Percentiles rank a stretch among this genome's conserved stretches.
phyloP scores from a whole-genome alignment of 2,888 invertebrate species.

The Brenthis daphne region DNA sequence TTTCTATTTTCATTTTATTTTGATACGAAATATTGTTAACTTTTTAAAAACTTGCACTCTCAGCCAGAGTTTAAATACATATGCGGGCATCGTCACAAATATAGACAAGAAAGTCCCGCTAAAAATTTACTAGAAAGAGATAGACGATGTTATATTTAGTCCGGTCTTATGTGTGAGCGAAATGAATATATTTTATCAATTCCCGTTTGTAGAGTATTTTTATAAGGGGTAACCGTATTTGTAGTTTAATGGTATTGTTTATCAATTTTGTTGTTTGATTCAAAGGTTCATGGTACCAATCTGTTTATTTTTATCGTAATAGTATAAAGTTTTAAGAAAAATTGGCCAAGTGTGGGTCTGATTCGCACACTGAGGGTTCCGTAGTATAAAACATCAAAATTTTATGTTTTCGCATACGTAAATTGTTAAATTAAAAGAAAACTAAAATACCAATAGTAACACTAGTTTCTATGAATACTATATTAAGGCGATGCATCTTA shows the following conservation, averaged over 20 bases:
- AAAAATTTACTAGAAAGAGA: slow-evolving; percentile 26
- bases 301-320: no score
- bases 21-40: slow-evolving; percentile 10
- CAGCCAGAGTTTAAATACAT: slow-evolving; percentile 24
- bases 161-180: slow-evolving; percentile 16
- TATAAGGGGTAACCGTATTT: slow-evolving; percentile 24
- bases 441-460: no score
- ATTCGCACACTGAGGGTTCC: no score
- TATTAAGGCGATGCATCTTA: no score
- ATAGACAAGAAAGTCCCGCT: slow-evolving; percentile 32
- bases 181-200: slow-evolving; percentile 15
- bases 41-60: slow-evolving; percentile 12
- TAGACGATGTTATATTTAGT: neutral
- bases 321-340: no score
- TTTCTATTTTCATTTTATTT: slow-evolving; percentile 19
- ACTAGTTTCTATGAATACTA: no score
- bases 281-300: no score
- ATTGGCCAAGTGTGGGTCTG: no score
- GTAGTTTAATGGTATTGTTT: slow-evolving; percentile 9
- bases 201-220: slow-evolving; percentile 9
- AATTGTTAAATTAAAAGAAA: no score
- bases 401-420: no score
- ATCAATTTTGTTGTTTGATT: neutral
- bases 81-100: slow-evolving; percentile 31
- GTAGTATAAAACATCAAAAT: no score